Evolutionary conservation across 92 coral and sea anemone genomes (phyloP).

Genomic region (Phenganax subtilis): DNA sequence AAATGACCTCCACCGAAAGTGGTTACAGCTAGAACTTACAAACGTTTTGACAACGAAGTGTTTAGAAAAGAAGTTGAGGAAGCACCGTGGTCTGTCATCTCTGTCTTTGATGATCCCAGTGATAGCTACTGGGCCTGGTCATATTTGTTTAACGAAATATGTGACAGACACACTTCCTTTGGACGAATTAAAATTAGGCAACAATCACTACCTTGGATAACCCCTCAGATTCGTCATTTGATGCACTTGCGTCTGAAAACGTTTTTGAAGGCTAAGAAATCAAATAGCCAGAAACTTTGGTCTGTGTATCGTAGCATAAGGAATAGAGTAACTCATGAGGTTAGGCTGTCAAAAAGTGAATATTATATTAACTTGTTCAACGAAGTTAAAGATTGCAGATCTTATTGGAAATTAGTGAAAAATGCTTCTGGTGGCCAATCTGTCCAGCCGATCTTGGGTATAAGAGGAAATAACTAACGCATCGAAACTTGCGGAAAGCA

Average conservation of each 20-base stretch:
- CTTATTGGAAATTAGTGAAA: constrained; percentile 48
- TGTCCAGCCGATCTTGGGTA: constrained; percentile 35
- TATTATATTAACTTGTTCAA: not conserved
- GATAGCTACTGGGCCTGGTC: constrained; percentile 51
- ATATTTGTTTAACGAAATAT: constrained; percentile 33
- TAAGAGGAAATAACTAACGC: constrained; percentile 19
- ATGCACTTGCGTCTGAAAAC: constrained; percentile 46
- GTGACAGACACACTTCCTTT: constrained; percentile 38
- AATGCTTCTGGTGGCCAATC: constrained; percentile 15
- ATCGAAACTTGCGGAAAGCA: constrained; percentile 43
- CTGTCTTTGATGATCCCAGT: constrained; percentile 43
- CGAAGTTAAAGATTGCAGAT: constrained; percentile 42
- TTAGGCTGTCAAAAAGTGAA: constrained; percentile 32
- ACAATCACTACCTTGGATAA: constrained; percentile 51
- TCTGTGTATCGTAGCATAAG: constrained; percentile 33
- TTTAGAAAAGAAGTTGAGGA: constrained; percentile 33
- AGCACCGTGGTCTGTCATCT: constrained; percentile 46
- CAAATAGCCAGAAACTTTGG: constrained; percentile 44
- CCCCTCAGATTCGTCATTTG: constrained; percentile 45
- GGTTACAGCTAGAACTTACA: constrained; percentile 30
- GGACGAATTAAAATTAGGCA: constrained; percentile 44
- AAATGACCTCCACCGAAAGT: constrained; percentile 44
- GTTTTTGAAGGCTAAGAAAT: constrained; percentile 20
- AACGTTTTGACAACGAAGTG: constrained; percentile 12
- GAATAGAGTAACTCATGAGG: constrained; percentile 45